phyloP scores from a whole-genome alignment of 2,797 vertebrate species.

The Loris lydekkerianus region DNA sequence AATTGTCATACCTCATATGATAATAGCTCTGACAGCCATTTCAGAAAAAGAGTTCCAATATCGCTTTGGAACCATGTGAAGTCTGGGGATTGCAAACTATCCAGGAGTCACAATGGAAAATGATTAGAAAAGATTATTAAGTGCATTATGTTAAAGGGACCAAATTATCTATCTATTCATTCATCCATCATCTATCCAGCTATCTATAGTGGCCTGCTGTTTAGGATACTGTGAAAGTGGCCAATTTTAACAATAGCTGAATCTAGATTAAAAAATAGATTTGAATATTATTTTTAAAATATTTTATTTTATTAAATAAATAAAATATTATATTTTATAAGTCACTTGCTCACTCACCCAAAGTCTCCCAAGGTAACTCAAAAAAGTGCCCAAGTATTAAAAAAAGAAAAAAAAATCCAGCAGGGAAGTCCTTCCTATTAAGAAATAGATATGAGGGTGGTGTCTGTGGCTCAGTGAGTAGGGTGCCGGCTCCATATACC shows the following conservation, averaged over 20 bases:
- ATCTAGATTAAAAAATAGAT: not conserved
- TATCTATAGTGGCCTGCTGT: not conserved
- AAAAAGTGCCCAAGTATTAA: too few species aligned
- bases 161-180: not conserved
- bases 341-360: too few species aligned
- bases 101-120: not conserved
- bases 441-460: too few species aligned
- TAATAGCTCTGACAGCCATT: too few species aligned
- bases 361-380: too few species aligned
- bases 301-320: not conserved
- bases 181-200: not conserved
- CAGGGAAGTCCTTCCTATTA: too few species aligned
- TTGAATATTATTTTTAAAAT: not conserved
- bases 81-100: not conserved
- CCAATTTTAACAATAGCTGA: not conserved
- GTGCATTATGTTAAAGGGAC: not conserved
- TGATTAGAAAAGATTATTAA: not conserved
- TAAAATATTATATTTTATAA: too few species aligned
- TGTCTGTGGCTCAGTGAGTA: too few species aligned
- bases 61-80: not conserved
- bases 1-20: too few species aligned
- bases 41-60: too few species aligned
- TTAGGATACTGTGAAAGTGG: not conserved
- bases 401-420: too few species aligned
- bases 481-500: too few species aligned